These are phyloP conservation scores for Pseudoips prasinana DNA, from an alignment of 2,888 invertebrate species.

Conservation along the genomic window DNA sequence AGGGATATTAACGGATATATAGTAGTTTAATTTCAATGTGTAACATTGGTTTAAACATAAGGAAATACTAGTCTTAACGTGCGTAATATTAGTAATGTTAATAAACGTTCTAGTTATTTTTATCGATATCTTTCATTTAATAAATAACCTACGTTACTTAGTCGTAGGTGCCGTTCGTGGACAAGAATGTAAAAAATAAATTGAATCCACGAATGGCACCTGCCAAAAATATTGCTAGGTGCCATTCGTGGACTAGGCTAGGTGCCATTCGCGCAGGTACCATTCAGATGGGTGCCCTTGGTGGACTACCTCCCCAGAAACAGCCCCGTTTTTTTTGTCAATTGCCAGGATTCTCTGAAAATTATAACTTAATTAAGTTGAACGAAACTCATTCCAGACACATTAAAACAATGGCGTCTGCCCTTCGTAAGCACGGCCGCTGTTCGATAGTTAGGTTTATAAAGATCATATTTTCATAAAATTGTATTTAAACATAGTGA, in stretches of 20 bases:
- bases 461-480: too few relatives aligned
- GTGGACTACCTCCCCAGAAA: constrained; percentile 1
- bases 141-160: not conserved
- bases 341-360: too few relatives aligned
- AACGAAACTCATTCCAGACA: too few relatives aligned
- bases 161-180: constrained; percentile 1
- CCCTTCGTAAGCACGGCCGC: too few relatives aligned
- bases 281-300: not conserved
- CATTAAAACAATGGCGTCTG: too few relatives aligned
- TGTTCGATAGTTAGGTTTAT: too few relatives aligned
- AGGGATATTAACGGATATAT: not conserved
- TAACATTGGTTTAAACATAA: not conserved
- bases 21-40: not conserved
- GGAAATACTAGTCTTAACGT: not conserved
- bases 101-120: not conserved
- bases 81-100: not conserved
- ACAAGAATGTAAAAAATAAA: not conserved
- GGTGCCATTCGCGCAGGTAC: not conserved
- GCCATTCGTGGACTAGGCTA: not conserved
- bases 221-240: constrained; percentile 1
- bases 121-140: not conserved
- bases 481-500: too few relatives aligned
- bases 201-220: constrained; percentile 1
- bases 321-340: too few relatives aligned
- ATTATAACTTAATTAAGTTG: too few relatives aligned